A percentile compares a stretch with the other conserved stretches of the same genome.
phyloP scores from a whole-genome alignment of 2,797 vertebrate species.

The Mycteria americana region DNA sequence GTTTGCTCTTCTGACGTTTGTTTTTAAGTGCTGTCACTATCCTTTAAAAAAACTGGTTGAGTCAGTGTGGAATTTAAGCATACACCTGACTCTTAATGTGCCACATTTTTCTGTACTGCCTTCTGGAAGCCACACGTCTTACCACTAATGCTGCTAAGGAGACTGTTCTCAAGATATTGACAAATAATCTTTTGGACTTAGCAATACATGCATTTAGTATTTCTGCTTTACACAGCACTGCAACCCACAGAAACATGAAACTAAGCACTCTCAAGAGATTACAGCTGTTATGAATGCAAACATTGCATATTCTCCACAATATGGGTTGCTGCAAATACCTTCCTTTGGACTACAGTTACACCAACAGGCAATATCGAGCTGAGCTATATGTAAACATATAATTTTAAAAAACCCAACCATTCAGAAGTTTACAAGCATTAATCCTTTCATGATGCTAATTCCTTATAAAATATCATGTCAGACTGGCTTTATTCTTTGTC shows the following conservation, averaged over 20 bases:
- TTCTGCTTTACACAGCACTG: neutral
- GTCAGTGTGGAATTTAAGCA: neutral
- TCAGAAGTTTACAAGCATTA: neutral
- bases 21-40: neutral
- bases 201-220: neutral
- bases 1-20: neutral
- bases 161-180: neutral
- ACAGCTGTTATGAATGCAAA: neutral
- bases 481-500: neutral
- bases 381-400: neutral
- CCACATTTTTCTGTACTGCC: neutral
- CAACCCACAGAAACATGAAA: neutral
- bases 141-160: neutral
- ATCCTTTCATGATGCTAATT: neutral
- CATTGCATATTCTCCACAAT: neutral
- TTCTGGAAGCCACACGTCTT: accelerated
- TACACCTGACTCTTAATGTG: neutral
- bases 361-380: neutral
- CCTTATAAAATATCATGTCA: neutral
- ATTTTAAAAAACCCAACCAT: neutral
- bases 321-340: neutral
- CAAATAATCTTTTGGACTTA: neutral
- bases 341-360: neutral
- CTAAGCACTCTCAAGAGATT: neutral
- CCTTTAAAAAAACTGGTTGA: neutral